phyloP scores from a whole-genome alignment of 1,140 invertebrate genomes.

The Lucilia cuprina region DNA sequence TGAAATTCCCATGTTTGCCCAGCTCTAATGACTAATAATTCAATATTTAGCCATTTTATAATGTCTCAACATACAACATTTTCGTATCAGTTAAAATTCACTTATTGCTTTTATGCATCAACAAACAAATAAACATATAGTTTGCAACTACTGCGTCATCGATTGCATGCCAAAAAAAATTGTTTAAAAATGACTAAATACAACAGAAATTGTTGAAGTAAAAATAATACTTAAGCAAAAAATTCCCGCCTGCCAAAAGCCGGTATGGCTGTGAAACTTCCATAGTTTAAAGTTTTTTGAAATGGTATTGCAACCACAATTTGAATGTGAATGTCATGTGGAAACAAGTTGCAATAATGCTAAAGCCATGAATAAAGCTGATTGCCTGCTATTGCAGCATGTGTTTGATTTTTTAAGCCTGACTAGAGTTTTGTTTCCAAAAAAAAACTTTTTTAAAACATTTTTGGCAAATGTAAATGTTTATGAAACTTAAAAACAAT shows the following conservation, averaged over 20 bases:
- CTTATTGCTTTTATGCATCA: not conserved
- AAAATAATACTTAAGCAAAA: not conserved
- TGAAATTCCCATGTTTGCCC: not conserved
- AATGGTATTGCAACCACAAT: not conserved
- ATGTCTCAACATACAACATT: not conserved
- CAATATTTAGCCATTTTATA: not conserved
- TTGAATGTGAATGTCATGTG: slow-evolving; percentile 33
- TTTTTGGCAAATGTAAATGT: not conserved
- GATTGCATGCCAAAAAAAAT: not conserved
- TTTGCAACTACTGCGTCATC: not conserved
- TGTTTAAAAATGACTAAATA: not conserved
- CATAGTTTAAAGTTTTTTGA: not conserved
- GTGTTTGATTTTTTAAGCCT: not conserved
- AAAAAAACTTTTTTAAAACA: not conserved
- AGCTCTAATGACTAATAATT: not conserved
- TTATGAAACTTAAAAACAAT: not conserved
- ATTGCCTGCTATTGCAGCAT: not conserved
- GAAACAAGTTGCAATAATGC: slow-evolving; percentile 14
- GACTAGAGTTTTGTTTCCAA: too few species aligned
- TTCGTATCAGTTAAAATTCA: not conserved
- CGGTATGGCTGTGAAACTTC: not conserved
- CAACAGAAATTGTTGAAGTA: not conserved
- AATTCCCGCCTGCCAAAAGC: slow-evolving; percentile 16
- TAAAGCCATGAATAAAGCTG: not conserved
- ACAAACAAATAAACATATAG: not conserved